A percentile compares a stretch with the other conserved stretches of the same genome.
phyloP scores from a whole-genome alignment of 2,888 invertebrate species.

The Oligia strigilis region DNA sequence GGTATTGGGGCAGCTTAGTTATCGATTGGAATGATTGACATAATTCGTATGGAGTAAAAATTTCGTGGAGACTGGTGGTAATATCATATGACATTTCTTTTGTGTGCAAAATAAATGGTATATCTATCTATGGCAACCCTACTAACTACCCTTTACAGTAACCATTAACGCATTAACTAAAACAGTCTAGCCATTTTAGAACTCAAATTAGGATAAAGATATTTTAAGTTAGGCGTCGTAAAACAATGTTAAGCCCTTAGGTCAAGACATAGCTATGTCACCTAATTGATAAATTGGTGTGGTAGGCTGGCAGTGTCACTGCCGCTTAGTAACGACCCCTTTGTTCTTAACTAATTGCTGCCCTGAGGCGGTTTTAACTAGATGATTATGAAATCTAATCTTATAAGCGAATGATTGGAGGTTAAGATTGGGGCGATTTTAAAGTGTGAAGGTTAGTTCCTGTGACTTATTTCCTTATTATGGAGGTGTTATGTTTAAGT shows the following conservation, averaged over 20 bases:
- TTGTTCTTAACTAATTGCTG: constrained; percentile 54
- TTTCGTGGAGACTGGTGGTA: background rate
- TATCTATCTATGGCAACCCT: background rate
- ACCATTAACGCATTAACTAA: constrained; percentile 3
- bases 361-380: constrained; percentile 31
- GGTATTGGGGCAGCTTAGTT: background rate
- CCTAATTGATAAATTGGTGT: constrained; percentile 59
- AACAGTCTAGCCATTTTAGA: background rate
- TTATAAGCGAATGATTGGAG: constrained; percentile 2
- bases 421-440: constrained; percentile 3
- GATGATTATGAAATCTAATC: constrained; percentile 45
- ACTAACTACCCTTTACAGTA: background rate
- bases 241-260: constrained; percentile 40
- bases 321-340: constrained; percentile 53
- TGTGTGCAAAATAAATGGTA: background rate
- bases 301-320: constrained; percentile 45
- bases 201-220: constrained; percentile 34
- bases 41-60: background rate
- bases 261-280: constrained; percentile 45
- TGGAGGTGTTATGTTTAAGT: too few relatives aligned
- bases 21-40: background rate
- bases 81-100: background rate
- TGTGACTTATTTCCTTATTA: background rate
- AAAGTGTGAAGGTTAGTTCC: background rate
- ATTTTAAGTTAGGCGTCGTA: constrained; percentile 31